Evolutionary conservation across 2,797 vertebrate species (phyloP).

Genomic region (Helostoma temminkii): DNA sequence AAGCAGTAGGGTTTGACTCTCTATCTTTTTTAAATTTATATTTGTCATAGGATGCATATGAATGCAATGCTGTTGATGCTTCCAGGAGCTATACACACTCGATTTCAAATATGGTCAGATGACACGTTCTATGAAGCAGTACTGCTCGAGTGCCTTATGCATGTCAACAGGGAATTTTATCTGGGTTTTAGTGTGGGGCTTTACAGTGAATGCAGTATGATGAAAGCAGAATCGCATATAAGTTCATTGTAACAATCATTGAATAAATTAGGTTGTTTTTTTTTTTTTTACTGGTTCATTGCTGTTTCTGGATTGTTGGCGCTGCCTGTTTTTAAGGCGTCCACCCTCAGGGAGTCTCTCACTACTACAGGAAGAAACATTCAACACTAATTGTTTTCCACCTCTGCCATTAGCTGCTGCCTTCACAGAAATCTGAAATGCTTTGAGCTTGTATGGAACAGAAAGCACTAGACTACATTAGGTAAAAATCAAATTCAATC

Average conservation of each 20-base stretch:
- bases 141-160: neutral
- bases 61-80: neutral
- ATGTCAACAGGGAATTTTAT: neutral
- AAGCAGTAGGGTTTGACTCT: neutral
- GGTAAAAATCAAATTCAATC: conserved; percentile 5
- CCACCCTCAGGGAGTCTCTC: conserved; percentile 65
- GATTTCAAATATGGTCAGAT: conserved; percentile 8
- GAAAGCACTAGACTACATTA: conserved; percentile 33
- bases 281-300: conserved; percentile 16
- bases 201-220: neutral
- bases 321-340: conserved; percentile 58
- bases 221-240: neutral
- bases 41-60: neutral
- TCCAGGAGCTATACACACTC: conserved; percentile 5
- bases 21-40: neutral
- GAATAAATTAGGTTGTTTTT: neutral
- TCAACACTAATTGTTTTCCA: conserved; percentile 81
- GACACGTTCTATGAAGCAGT: neutral
- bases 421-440: conserved; percentile 54
- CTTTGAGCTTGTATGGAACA: conserved; percentile 66
- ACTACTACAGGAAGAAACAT: conserved; percentile 65
- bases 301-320: conserved; percentile 44
- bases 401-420: conserved; percentile 71
- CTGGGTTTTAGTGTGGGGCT: neutral
- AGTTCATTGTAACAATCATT: neutral